These are phyloP conservation scores for Myotis davidii DNA, from an alignment of 2,113 vertebrate genomes.

Conservation along the genomic window DNA sequence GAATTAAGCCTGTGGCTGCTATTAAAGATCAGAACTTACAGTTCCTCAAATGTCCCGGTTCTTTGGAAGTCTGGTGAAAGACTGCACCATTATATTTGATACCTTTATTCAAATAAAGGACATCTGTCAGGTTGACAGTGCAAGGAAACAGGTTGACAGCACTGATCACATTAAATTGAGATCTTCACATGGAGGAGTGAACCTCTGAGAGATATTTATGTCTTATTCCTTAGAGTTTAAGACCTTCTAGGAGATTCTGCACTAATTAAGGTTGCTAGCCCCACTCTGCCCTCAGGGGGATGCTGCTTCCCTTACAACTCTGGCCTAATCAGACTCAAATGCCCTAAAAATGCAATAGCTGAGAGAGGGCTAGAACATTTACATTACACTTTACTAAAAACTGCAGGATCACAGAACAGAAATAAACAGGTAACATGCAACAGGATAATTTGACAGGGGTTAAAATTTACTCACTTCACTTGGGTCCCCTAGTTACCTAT, in stretches of 20 bases:
- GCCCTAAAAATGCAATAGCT: background rate
- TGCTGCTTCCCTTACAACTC: background rate
- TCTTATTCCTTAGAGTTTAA: background rate
- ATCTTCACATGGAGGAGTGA: background rate
- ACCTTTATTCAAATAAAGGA: slow-evolving; percentile 34
- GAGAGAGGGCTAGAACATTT: background rate
- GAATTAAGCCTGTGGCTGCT: slow-evolving; percentile 48
- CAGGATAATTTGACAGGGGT: slow-evolving; percentile 21
- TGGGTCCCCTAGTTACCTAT: background rate
- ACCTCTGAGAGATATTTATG: background rate
- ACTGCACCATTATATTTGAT: background rate
- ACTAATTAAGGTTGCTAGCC: background rate
- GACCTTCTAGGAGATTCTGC: background rate
- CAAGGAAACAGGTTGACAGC: background rate
- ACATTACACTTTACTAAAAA: slow-evolving; percentile 2
- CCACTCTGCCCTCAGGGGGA: background rate
- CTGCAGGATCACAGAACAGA: background rate
- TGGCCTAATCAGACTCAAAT: background rate
- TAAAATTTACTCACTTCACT: background rate
- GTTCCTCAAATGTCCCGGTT: slow-evolving; percentile 51
- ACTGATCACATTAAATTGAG: background rate
- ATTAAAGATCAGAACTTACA: slow-evolving; percentile 57
- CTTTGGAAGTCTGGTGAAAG: background rate
- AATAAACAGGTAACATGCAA: background rate
- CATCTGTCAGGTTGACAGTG: background rate